Evolutionary conservation across 2,113 vertebrate genomes (phyloP).

Genomic region (Mixornis gularis): DNA sequence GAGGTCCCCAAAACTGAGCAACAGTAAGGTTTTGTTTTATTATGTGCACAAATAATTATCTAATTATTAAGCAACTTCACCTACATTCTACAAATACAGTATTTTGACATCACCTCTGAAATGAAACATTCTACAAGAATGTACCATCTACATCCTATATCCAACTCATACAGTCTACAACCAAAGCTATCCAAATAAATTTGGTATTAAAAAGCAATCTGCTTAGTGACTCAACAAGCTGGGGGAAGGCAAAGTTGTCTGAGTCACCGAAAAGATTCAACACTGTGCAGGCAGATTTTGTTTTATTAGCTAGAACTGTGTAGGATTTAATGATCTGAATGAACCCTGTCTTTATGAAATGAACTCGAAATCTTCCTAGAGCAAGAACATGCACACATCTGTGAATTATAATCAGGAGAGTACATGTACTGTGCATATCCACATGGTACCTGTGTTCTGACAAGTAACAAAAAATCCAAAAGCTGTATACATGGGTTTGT

Average conservation of each 20-base stretch:
- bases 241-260: conserved; percentile 35
- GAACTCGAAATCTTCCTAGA: conserved; percentile 44
- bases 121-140: not conserved
- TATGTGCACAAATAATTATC: not conserved
- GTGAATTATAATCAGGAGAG: not conserved
- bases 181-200: conserved; percentile 1
- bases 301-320: conserved; percentile 63
- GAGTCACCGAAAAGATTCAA: conserved; percentile 61
- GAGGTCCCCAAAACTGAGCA: not conserved
- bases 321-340: conserved; percentile 67
- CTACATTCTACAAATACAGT: not conserved
- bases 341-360: conserved; percentile 34
- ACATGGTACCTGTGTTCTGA: not conserved
- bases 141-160: not conserved
- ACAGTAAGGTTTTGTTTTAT: not conserved
- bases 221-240: conserved; percentile 58
- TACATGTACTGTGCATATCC: not conserved
- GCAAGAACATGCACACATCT: conserved; percentile 36
- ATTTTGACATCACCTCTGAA: not conserved
- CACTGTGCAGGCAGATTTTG: conserved; percentile 58
- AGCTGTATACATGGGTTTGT: not conserved
- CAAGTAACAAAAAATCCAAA: not conserved
- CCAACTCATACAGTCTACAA: not conserved
- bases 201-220: conserved; percentile 43
- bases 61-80: not conserved